Evolutionary conservation across 2,888 invertebrate species (phyloP).

Genomic region (Drosophila borealis): DNA sequence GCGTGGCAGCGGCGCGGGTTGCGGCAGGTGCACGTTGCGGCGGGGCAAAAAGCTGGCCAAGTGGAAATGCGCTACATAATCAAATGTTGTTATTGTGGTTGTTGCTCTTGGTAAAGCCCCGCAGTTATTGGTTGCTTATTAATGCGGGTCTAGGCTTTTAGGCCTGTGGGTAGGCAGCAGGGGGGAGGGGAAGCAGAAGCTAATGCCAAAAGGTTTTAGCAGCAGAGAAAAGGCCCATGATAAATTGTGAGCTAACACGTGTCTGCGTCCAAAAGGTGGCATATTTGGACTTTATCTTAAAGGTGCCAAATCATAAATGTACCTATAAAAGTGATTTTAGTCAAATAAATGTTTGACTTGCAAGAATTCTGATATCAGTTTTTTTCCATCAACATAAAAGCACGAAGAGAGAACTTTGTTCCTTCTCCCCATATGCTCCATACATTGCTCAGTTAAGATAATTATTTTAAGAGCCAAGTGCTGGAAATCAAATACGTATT

Average conservation of each 20-base stretch:
- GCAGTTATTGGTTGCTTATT: constrained; percentile 39
- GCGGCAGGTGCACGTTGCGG: constrained; percentile 60
- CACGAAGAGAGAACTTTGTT: too few relatives aligned
- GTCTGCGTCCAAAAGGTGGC: constrained; percentile 10
- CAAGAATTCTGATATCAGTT: too few relatives aligned
- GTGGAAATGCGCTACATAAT: constrained; percentile 57
- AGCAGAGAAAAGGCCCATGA: background rate
- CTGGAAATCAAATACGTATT: too few relatives aligned
- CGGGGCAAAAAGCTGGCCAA: constrained; percentile 34
- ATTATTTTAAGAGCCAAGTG: too few relatives aligned
- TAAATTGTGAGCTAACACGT: constrained; percentile 19
- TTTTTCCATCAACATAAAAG: too few relatives aligned
- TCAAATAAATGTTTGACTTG: too few relatives aligned
- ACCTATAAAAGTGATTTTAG: too few relatives aligned
- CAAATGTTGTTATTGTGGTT: constrained; percentile 47
- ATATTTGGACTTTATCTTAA: too few relatives aligned
- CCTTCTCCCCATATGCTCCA: too few relatives aligned
- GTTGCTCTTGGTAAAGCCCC: constrained; percentile 19
- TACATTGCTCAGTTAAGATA: too few relatives aligned
- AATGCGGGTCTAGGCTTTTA: constrained; percentile 26
- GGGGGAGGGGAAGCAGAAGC: constrained; percentile 16
- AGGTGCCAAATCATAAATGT: too few relatives aligned
- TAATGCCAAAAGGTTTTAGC: constrained; percentile 13
- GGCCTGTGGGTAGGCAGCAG: background rate
- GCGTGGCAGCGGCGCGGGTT: constrained; percentile 11